Evolutionary conservation across 2,113 vertebrate genomes (phyloP).

Genomic region (Empidonax traillii): DNA sequence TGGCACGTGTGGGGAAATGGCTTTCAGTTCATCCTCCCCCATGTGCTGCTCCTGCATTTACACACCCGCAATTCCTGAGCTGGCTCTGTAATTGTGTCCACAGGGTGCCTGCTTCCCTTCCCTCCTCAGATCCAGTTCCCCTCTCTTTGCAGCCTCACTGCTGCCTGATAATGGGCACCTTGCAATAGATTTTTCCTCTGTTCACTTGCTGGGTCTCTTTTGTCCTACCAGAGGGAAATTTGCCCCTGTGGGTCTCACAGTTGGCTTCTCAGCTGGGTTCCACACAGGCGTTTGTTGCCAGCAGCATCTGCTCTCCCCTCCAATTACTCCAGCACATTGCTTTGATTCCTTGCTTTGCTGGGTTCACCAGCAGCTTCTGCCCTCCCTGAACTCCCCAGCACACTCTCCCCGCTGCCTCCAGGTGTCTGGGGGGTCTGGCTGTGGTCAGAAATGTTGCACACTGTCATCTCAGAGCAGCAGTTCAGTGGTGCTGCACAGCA

Average conservation of each 20-base stretch:
- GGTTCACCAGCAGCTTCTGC: background rate
- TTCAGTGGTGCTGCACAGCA: background rate
- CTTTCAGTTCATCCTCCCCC: background rate
- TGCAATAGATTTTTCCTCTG: background rate
- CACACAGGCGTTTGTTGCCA: constrained; percentile 12
- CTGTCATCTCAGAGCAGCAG: background rate
- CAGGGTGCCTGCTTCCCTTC: constrained; percentile 2
- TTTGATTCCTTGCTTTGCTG: background rate
- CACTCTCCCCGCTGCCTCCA: background rate
- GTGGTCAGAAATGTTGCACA: background rate
- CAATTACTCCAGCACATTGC: constrained; percentile 22
- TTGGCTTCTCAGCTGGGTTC: constrained; percentile 46
- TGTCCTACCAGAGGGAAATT: constrained; percentile 33
- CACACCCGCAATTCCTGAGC: background rate
- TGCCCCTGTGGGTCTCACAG: constrained; percentile 36
- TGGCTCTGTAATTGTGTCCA: background rate
- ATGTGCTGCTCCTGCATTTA: background rate
- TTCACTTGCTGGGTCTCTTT: constrained; percentile 38
- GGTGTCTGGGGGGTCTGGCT: background rate
- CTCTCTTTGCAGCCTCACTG: background rate
- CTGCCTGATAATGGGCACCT: constrained; percentile 40
- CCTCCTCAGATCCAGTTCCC: background rate
- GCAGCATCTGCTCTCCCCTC: constrained; percentile 34
- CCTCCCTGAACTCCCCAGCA: background rate
- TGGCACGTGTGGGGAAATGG: rapidly evolving